Percentiles rank a stretch among this genome's conserved stretches.
Evolutionary conservation across 92 coral and sea anemone genomes (phyloP).

Genomic region (Paramuricea clavata): DNA sequence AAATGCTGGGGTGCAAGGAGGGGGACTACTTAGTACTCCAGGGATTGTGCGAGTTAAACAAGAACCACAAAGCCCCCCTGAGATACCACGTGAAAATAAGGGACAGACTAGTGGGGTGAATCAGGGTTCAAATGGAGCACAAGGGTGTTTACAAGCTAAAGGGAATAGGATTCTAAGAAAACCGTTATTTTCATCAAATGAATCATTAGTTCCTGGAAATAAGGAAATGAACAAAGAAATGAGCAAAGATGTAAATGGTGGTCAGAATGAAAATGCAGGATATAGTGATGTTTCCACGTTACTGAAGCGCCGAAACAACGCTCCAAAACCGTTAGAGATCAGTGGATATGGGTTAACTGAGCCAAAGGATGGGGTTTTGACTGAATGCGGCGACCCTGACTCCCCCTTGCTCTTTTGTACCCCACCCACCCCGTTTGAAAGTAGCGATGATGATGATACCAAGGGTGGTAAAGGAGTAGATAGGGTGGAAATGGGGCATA

Average conservation of each 20-base stretch:
- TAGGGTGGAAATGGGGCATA: background rate
- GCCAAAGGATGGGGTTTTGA: background rate
- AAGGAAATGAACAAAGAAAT: background rate
- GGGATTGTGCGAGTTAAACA: background rate
- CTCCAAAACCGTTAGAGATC: background rate
- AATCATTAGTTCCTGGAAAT: background rate
- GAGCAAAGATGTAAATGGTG: background rate
- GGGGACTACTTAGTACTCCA: background rate
- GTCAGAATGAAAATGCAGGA: background rate
- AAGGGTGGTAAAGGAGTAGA: background rate
- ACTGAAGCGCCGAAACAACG: background rate
- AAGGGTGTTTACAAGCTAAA: background rate
- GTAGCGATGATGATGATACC: background rate
- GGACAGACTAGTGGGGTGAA: constrained; percentile 3
- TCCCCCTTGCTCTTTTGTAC: constrained; percentile 24
- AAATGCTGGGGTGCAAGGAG: background rate
- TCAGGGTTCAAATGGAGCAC: background rate
- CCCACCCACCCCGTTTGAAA: constrained; percentile 20
- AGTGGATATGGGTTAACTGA: background rate
- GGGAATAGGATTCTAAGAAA: background rate
- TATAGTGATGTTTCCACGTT: background rate
- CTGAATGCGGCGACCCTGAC: background rate
- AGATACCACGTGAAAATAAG: background rate
- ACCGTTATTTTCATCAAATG: background rate
- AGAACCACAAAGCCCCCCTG: background rate